These are phyloP conservation scores for Alosa sapidissima DNA, from an alignment of 2,797 vertebrate genomes.

Conservation along the genomic window DNA sequence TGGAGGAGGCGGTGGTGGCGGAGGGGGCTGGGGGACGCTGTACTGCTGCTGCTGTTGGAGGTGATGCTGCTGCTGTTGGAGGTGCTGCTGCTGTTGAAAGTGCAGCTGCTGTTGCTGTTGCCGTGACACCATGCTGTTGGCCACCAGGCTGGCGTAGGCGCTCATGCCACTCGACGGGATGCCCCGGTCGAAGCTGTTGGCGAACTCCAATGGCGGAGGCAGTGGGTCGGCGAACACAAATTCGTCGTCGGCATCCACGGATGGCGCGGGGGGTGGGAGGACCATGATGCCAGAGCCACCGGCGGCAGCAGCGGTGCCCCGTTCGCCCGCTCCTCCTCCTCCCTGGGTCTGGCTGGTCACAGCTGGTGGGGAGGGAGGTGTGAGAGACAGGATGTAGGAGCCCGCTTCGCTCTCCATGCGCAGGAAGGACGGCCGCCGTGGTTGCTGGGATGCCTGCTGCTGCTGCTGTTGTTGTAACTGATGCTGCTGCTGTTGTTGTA, in stretches of 20 bases:
- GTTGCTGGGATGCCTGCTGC: slow-evolving; percentile 60
- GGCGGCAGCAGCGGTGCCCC: slow-evolving; percentile 7
- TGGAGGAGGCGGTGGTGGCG: slow-evolving; percentile 65
- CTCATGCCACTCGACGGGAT: slow-evolving; percentile 39
- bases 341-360: slow-evolving; percentile 57
- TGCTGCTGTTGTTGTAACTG: slow-evolving; percentile 47
- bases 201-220: slow-evolving; percentile 88
- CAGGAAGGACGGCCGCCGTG: slow-evolving; percentile 72
- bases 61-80: neutral
- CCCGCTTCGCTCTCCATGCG: slow-evolving; percentile 78
- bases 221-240: slow-evolving; percentile 89
- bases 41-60: slow-evolving; percentile 44
- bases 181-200: slow-evolving; percentile 86
- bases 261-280: slow-evolving; percentile 88
- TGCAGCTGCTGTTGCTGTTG: slow-evolving; percentile 31
- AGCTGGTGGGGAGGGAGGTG: slow-evolving; percentile 72
- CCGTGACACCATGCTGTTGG: slow-evolving; percentile 49
- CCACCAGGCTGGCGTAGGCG: slow-evolving; percentile 58
- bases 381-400: slow-evolving; percentile 72
- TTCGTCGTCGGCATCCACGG: slow-evolving; percentile 87
- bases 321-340: slow-evolving; percentile 52
- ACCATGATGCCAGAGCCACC: slow-evolving; percentile 75
- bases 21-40: slow-evolving; percentile 48
- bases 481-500: neutral
- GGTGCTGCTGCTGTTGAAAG: neutral